Base-by-base conservation (phyloP, 2,888 invertebrate genomes). In the Drosophila hamatofila region DNA sequence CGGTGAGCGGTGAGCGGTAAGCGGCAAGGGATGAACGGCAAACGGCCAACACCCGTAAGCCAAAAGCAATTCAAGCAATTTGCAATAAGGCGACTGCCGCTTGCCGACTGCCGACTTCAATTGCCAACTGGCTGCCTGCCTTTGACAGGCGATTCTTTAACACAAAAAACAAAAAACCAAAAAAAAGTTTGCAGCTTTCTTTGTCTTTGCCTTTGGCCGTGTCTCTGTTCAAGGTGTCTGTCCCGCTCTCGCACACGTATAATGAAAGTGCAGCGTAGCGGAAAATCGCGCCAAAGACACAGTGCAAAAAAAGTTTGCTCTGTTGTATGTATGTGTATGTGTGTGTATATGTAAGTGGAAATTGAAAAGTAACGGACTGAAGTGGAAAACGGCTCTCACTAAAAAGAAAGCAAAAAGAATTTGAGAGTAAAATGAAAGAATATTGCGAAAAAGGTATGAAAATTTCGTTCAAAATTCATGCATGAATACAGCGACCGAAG, bases 291-390 rank as follows among this genome's bases (percentile, higher is more conserved):
- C 76, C 63, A 83, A 89, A 85, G 78, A 88, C 75, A 89, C 68
- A 49, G 61, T 39, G 58, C 39, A 75, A 73, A 81, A 49, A 54
- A 84, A 82, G 35, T 72, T 67, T 56, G 18, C 54, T 51, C 54
- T 27, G 25, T 6, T 41, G 16, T 18, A 12, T 62, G 14, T 37
- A 41, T 48, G 11, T 62, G 25, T 61, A 25, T 76, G 35, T 66
- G 59, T 67, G 49, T 49, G 64, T 39, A 12, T 67, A 67, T 51
- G 72, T 66, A 64, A 76, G 80, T 84, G 85, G 82, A 84, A 84
- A 84, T 84, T 84, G 89, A 84, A 84, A 84, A 84, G 83, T 89
- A 84, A 89, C 89, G 78, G 84, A 75, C 89, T 86, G 68, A 80
- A 77, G 80, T 80, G 76, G 39, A 59, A 75, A 77, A 65, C 64